These are phyloP conservation scores for Pyrocoelia pectoralis DNA, from an alignment of 2,888 invertebrate genomes.

Conservation along the genomic window DNA sequence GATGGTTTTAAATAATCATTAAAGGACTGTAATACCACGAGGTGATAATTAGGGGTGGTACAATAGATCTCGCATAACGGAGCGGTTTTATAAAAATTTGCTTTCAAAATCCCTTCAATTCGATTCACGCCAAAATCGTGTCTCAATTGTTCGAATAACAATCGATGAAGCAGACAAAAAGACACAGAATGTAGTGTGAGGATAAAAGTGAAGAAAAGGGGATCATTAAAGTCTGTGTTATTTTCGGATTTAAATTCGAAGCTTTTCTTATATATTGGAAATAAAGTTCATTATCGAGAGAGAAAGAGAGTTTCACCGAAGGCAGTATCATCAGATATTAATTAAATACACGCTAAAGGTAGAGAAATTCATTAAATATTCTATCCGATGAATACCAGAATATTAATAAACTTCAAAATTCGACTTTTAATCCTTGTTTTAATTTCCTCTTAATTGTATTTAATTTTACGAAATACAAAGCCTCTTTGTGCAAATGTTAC, in stretches of 20 bases:
- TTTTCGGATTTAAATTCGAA: not conserved
- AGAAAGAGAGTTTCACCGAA: not conserved
- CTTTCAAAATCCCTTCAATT: too few species aligned
- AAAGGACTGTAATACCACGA: too few species aligned
- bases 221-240: not conserved
- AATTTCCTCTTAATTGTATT: not conserved
- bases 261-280: not conserved
- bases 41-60: too few species aligned
- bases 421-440: not conserved
- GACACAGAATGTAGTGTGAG: too few species aligned
- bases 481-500: too few species aligned
- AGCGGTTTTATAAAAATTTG: too few species aligned
- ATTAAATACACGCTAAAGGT: not conserved
- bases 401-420: not conserved
- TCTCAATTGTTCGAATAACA: not conserved
- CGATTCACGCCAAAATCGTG: not conserved
- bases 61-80: too few species aligned
- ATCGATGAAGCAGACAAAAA: not conserved
- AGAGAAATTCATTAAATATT: not conserved
- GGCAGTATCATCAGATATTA: not conserved
- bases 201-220: not conserved
- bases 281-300: not conserved
- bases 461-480: too few species aligned
- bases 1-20: too few species aligned
- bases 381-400: not conserved